Conservation (phyloP, 2,797 vertebrate genomes). For the Octomys mimax region DNA sequence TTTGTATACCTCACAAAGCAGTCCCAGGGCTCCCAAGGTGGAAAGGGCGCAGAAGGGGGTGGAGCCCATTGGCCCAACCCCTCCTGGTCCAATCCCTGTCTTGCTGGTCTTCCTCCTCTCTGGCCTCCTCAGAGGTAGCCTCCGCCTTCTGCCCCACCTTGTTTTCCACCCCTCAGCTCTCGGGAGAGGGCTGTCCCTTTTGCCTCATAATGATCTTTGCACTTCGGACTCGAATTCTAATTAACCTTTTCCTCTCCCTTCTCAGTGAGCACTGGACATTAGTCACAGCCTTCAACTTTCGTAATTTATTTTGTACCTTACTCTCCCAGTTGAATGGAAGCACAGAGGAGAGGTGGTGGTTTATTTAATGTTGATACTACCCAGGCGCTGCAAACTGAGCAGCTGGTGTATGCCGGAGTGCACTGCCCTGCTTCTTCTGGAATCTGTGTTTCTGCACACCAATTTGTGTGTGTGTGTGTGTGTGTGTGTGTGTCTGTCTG, state of each 20-base stretch:
- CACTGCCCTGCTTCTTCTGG: neutral
- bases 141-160: neutral
- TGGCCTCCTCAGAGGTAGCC: neutral
- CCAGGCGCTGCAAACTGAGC: neutral
- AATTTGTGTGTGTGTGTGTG: neutral
- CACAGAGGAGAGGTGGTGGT: neutral
- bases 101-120: neutral
- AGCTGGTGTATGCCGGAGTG: too few relatives aligned
- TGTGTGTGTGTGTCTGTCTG: neutral
- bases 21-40: rapidly evolving
- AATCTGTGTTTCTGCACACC: neutral
- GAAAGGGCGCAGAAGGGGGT: neutral
- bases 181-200: too few relatives aligned
- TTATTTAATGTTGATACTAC: neutral
- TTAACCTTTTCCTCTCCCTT: neutral
- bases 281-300: neutral
- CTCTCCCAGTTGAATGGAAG: neutral
- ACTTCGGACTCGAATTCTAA: constrained; percentile 30
- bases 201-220: constrained; percentile 55
- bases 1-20: neutral
- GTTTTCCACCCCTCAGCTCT: neutral
- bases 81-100: constrained; percentile 16
- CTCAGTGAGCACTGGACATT: neutral
- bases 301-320: neutral
- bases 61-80: constrained; percentile 61